Conservation (phyloP, 2,888 invertebrate genomes). For the Chrysotoxum bicinctum region DNA sequence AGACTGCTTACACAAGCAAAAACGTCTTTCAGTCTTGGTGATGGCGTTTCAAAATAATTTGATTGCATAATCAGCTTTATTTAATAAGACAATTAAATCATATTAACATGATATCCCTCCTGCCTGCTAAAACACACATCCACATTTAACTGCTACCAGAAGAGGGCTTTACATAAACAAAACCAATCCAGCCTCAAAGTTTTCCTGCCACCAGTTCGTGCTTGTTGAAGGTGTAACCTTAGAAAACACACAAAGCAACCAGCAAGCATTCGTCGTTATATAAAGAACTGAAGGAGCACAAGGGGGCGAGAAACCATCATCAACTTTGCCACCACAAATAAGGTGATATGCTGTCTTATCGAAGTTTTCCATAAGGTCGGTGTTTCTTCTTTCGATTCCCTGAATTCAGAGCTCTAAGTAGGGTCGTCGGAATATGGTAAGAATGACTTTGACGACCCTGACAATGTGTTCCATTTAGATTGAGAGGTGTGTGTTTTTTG, state of each 20-base stretch:
- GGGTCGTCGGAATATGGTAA: conserved; percentile 17
- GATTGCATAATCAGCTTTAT: conserved; percentile 66
- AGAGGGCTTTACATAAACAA: background rate
- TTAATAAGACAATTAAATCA: conserved; percentile 65
- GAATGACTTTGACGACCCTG: background rate
- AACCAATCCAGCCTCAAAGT: background rate
- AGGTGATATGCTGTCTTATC: conserved; percentile 41
- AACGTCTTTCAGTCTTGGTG: background rate
- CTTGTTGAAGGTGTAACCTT: background rate
- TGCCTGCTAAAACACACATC: conserved; percentile 36
- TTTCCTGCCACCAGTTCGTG: background rate
- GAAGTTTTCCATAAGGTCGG: conserved; percentile 37
- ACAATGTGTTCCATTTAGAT: conserved; percentile 16
- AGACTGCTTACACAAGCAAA: no score
- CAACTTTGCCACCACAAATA: conserved; percentile 3
- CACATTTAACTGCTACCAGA: conserved; percentile 32
- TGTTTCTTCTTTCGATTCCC: background rate
- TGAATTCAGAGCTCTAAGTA: background rate
- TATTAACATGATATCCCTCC: conserved; percentile 56
- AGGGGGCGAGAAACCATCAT: background rate
- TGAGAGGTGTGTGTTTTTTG: conserved; percentile 12
- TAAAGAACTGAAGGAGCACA: background rate
- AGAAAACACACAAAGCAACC: conserved; percentile 16
- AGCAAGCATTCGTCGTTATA: background rate
- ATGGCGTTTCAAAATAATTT: conserved; percentile 44